Evolutionary conservation across 1,140 invertebrate genomes (phyloP), one percentile per base, ranked within the genome.

Genomic region (Tyrophagus putrescentiae): DNA sequence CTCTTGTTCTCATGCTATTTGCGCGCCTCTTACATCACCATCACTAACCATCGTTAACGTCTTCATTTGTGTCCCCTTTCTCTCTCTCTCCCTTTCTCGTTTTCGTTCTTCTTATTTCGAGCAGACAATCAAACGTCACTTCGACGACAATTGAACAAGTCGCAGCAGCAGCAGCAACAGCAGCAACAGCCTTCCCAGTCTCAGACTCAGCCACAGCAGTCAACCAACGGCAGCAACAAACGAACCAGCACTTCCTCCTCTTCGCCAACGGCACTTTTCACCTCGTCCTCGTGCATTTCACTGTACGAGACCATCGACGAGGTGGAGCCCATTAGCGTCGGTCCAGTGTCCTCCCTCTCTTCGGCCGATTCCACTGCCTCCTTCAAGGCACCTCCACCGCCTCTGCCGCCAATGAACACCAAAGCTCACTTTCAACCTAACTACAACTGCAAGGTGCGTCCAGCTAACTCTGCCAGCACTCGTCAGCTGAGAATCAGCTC

Each of bases 271-370:
- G 16, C 7, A 53, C 39, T 54, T 54, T 11, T 13, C n/a, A 34
- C 52, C 18, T 54, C 52, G 39, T 54, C 52, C n/a, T 50, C 45
- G 6, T 53, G 50, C 23, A 25, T 53, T 53, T 53, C 50, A 54
- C 28, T 54, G 3, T 31, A 54, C 39, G 52, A 54, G 39, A 54
- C 52, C 9, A 54, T 54, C 25, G 52, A 13, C 21, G 52, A 54
- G 39, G 13, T 27, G 13, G 52, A 54, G 27, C 52, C 52, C 32
- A 1, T 27, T 3, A n/a, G n/a, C n/a, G n/a, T n/a, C n/a, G n/a
- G n/a, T n/a, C n/a, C n/a, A n/a, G n/a, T n/a, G n/a, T n/a, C n/a
- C n/a, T n/a, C n/a, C n/a, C n/a, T n/a, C n/a, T n/a, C n/a, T n/a
- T n/a, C n/a, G n/a, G n/a, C n/a, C n/a, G n/a, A n/a, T n/a, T n/a